phyloP scores from a whole-genome alignment of 2,888 invertebrate genomes.

The Leptothorax acervorum region DNA sequence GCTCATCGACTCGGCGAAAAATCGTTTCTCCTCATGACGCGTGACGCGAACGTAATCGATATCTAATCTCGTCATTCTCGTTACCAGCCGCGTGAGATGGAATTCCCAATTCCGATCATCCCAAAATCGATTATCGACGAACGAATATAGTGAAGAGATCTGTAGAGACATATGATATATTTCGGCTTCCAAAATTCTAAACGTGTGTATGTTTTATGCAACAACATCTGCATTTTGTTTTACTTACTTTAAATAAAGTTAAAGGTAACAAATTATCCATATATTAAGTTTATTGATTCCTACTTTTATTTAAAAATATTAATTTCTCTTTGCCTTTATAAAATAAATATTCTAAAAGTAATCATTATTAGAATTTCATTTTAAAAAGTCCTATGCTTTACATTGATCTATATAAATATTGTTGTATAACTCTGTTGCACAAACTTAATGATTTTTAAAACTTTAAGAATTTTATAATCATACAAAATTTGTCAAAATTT shows the following conservation, averaged over 20 bases:
- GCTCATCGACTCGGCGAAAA: constrained; percentile 57
- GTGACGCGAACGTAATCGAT: constrained; percentile 69
- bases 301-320: background rate
- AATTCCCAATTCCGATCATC: constrained; percentile 57
- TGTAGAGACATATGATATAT: constrained; percentile 9
- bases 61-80: constrained; percentile 72
- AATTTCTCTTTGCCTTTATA: background rate
- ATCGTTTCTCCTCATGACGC: constrained; percentile 63
- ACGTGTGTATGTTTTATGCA: background rate
- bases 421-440: background rate
- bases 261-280: background rate
- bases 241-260: background rate
- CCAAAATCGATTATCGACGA: constrained; percentile 62
- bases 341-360: background rate
- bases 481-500: background rate
- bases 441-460: background rate
- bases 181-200: background rate
- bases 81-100: constrained; percentile 56
- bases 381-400: background rate
- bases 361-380: background rate
- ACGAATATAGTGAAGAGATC: constrained; percentile 13
- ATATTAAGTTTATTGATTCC: background rate
- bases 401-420: background rate
- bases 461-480: background rate
- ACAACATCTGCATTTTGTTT: background rate